Evolutionary conservation across 2,888 invertebrate genomes (phyloP), one percentile per base, ranked within the genome.

Genomic region (Disparrhopalites patrizii): DNA sequence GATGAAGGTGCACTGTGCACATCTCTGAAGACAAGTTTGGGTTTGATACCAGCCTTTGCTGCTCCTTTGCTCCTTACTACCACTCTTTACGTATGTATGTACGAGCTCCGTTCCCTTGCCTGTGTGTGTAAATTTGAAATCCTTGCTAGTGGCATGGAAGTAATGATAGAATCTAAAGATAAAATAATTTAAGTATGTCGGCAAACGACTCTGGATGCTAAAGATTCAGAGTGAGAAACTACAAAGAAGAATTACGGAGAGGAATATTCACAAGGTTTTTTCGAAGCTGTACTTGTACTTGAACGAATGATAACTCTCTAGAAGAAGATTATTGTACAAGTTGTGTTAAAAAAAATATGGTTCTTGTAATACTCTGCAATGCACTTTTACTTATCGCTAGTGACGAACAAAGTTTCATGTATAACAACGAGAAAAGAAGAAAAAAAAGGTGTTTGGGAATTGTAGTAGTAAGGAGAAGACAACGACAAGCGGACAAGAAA

Each of bases 111-210:
- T 54, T 54, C 20, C 20, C 30, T n/a, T 18, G n/a, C 23, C 13
- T 13, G 20, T 13, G 28, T 30, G n/a, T n/a, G 31, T n/a, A 54
- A 18, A 25, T n/a, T n/a, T n/a, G n/a, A n/a, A n/a, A n/a, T n/a
- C n/a, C n/a, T n/a, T n/a, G n/a, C n/a, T n/a, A n/a, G n/a, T n/a
- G n/a, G n/a, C n/a, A n/a, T n/a, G n/a, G n/a, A 47, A 58, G 27
- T 30, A 38, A 58, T 58, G 40, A 58, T 43, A 43, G 47, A 58
- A 58, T 58, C 47, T 58, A 40, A 10, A 47, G 58, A 58, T 58
- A 58, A 58, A 58, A 58, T 58, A 58, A 58, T 58, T 58, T 58
- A 38, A 58, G 58, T 58, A 58, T 30, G 58, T 47, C 58, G 58
- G 58, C 58, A 58, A 58, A 58, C 58, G 58, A 38, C 58, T 47